Evolutionary conservation across 2,888 invertebrate genomes (phyloP).

Genomic region (Camponotus fellah): DNA sequence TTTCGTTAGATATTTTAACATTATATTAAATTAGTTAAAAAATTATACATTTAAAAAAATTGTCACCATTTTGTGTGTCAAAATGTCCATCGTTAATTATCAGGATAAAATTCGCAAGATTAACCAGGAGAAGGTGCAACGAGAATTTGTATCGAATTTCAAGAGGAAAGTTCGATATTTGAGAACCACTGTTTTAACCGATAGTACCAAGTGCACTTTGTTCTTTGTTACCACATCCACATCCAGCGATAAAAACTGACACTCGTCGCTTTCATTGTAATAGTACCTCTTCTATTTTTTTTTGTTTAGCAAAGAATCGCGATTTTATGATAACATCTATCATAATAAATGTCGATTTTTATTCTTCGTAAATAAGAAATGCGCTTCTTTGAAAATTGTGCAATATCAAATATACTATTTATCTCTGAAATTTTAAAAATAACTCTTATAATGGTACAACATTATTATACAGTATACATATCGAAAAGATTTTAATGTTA

Average conservation of each 20-base stretch:
- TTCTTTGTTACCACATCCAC: constrained; percentile 31
- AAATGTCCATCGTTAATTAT: neutral
- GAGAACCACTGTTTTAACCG: constrained; percentile 39
- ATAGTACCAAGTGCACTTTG: constrained; percentile 32
- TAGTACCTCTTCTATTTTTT: neutral
- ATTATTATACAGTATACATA: neutral
- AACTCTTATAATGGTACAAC: neutral
- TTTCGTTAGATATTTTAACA: neutral
- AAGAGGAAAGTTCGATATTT: neutral
- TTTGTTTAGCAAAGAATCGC: neutral
- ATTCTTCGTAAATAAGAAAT: neutral
- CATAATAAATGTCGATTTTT: neutral
- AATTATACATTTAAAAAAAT: neutral
- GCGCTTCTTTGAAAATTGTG: neutral
- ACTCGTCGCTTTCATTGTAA: constrained; percentile 19
- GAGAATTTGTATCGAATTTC: neutral
- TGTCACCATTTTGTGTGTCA: neutral
- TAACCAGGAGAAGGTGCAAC: neutral
- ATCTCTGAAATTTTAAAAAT: constrained; percentile 2
- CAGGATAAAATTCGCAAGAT: neutral
- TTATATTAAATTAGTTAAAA: neutral
- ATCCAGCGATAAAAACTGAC: constrained; percentile 39
- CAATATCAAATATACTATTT: neutral
- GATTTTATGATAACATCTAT: constrained; percentile 16
- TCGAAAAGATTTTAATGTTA: constrained; percentile 23